These are phyloP conservation scores for Psilopogon haemacephalus DNA, from an alignment of 2,113 vertebrate genomes.

Conservation along the genomic window DNA sequence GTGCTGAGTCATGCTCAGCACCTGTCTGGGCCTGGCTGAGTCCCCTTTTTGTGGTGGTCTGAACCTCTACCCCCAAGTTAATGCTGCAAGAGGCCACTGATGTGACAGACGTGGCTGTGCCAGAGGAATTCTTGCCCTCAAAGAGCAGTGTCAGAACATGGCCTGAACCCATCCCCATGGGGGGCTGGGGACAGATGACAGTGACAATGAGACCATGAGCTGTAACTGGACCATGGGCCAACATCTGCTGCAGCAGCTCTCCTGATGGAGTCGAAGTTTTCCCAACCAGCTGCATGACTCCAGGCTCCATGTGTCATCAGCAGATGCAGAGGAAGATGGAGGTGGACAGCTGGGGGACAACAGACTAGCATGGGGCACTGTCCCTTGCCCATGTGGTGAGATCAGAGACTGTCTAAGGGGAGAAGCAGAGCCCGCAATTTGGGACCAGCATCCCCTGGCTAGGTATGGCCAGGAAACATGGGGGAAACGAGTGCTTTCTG, in stretches of 20 bases:
- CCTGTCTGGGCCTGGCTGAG: background rate
- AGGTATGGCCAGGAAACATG: background rate
- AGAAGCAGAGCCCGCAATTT: background rate
- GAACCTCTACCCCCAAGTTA: background rate
- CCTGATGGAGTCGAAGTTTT: background rate
- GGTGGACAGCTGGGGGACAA: background rate
- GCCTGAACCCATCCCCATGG: fast-evolving
- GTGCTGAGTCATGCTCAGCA: conserved; percentile 20
- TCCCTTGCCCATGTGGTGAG: fast-evolving
- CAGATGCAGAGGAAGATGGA: background rate
- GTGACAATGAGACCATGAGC: background rate
- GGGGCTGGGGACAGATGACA: background rate
- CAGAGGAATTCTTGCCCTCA: background rate
- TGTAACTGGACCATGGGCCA: background rate
- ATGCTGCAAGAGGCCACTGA: background rate
- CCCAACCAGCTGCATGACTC: background rate
- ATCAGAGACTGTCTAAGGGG: background rate
- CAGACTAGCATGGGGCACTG: fast-evolving
- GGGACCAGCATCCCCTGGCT: background rate
- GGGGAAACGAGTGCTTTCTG: conserved; percentile 34
- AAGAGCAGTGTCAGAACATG: fast-evolving
- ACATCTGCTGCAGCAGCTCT: background rate
- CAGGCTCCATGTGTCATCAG: background rate
- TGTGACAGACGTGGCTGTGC: background rate
- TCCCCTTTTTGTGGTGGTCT: background rate